phyloP scores from a whole-genome alignment of 2,113 vertebrate genomes.

The Campylorhamphus procurvoides region DNA sequence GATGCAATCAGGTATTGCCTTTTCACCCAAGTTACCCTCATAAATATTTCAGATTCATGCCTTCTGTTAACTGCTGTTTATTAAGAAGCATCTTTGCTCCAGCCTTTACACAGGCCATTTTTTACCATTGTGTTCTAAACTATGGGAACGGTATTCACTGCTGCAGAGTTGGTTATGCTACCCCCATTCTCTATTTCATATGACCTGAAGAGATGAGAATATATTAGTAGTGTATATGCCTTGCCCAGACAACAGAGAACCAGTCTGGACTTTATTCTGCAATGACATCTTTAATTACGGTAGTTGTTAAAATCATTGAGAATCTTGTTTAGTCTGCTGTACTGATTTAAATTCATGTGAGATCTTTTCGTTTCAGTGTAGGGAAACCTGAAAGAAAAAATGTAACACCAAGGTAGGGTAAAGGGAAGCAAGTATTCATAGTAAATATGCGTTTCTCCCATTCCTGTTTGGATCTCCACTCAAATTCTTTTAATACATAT shows the following conservation, averaged over 20 bases:
- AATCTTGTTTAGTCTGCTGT: not conserved
- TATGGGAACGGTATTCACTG: not conserved
- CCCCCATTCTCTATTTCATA: not conserved
- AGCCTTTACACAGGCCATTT: not conserved
- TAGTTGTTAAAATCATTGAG: not conserved
- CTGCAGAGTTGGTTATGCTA: not conserved
- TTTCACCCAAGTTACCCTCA: not conserved
- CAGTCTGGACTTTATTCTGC: not conserved
- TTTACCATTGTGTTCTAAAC: not conserved
- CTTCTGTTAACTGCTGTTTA: not conserved
- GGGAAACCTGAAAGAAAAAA: not conserved
- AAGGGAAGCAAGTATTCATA: not conserved
- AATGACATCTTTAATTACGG: constrained; percentile 30
- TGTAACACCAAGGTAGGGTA: not conserved
- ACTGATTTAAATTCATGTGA: constrained; percentile 2
- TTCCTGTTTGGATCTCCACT: not conserved
- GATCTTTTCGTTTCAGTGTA: not conserved
- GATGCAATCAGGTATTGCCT: not conserved
- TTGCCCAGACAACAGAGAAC: not conserved
- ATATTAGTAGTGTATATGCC: not conserved
- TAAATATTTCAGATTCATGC: not conserved
- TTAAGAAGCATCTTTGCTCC: not conserved
- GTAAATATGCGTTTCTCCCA: not conserved
- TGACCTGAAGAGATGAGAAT: not conserved
- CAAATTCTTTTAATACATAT: not conserved